Evolutionary conservation across 2,113 vertebrate genomes (phyloP).

Genomic region (Gymnobelideus leadbeateri): DNA sequence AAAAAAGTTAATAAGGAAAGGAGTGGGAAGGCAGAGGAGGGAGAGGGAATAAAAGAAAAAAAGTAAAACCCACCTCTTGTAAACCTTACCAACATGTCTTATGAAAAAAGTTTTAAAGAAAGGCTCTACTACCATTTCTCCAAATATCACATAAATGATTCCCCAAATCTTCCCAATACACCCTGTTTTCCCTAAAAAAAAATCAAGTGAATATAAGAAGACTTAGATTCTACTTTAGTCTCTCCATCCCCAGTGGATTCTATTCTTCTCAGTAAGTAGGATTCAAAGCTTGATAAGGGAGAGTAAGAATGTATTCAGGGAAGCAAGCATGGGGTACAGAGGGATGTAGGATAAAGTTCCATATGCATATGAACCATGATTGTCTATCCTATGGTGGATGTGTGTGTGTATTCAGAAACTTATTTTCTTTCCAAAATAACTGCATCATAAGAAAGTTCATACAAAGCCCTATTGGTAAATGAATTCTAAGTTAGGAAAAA

Average conservation of each 20-base stretch:
- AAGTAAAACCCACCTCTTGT: conserved; percentile 56
- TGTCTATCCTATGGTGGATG: not conserved
- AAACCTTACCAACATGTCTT: conserved; percentile 51
- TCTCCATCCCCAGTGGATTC: not conserved
- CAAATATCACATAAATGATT: conserved; percentile 62
- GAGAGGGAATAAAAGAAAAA: conserved; percentile 63
- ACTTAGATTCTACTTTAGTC: conserved; percentile 40
- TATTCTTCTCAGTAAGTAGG: conserved; percentile 65
- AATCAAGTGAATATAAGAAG: conserved; percentile 15
- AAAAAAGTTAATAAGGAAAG: conserved; percentile 82
- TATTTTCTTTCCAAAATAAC: not conserved
- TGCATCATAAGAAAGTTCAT: not conserved
- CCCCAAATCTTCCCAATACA: conserved; percentile 29
- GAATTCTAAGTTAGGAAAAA: not conserved
- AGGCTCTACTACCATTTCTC: conserved; percentile 67
- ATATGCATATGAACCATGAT: not conserved
- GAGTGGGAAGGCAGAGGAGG: conserved; percentile 65
- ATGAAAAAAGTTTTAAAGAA: not conserved
- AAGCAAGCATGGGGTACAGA: not conserved
- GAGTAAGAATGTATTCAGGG: conserved; percentile 39
- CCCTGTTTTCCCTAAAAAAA: conserved; percentile 54
- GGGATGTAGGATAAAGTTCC: conserved; percentile 12
- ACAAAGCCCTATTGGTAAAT: not conserved
- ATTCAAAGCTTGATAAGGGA: conserved; percentile 58
- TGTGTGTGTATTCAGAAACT: not conserved